Evolutionary conservation across 2,113 vertebrate genomes (phyloP).

Genomic region (Chloebia gouldiae): DNA sequence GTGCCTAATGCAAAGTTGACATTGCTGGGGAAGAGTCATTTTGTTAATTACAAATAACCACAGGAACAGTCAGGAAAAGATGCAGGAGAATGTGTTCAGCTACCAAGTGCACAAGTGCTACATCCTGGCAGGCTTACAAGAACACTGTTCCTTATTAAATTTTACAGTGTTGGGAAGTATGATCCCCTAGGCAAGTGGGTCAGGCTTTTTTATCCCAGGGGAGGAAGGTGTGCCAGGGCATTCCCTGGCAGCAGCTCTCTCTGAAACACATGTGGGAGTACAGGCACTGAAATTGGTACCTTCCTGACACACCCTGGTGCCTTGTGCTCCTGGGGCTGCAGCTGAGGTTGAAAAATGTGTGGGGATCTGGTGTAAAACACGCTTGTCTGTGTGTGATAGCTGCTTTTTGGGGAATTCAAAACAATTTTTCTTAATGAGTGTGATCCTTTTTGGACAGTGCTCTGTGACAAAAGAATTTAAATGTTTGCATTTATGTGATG

Average conservation of each 20-base stretch:
- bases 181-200: background rate
- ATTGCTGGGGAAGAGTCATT: background rate
- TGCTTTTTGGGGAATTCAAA: background rate
- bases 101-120: background rate
- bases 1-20: background rate
- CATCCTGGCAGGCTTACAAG: background rate
- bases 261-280: background rate
- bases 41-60: background rate
- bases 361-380: background rate
- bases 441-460: background rate
- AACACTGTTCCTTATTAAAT: background rate
- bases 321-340: background rate
- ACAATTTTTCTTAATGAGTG: rapidly evolving
- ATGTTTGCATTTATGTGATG: background rate
- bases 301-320: rapidly evolving
- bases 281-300: background rate
- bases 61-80: background rate
- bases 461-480: background rate
- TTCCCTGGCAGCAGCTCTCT: background rate
- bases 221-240: background rate
- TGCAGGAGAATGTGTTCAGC: background rate
- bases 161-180: background rate
- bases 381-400: background rate
- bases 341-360: background rate
- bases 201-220: background rate